Conservation (phyloP, 2,888 invertebrate species). For the Catocala sponsa region DNA sequence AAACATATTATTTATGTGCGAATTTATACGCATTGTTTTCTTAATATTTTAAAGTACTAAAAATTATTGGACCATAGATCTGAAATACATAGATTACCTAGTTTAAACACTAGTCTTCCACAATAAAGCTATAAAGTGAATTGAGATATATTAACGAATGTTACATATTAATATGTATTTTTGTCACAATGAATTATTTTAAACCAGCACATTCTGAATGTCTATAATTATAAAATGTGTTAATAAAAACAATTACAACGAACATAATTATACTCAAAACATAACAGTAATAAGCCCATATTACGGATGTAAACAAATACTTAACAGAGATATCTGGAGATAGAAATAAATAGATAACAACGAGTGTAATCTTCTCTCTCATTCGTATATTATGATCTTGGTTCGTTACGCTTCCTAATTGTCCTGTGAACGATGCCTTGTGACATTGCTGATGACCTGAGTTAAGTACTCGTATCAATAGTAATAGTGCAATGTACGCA, state of each 20-base stretch:
- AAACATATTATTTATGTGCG: too few relatives aligned
- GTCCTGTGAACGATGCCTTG: slow-evolving; percentile 11
- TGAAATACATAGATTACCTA: too few relatives aligned
- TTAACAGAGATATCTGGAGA: neutral
- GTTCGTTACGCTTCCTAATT: slow-evolving; percentile 36
- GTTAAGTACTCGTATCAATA: slow-evolving; percentile 10
- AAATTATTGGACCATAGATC: too few relatives aligned
- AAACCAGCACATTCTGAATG: too few relatives aligned
- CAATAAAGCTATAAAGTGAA: too few relatives aligned
- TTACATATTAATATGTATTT: too few relatives aligned
- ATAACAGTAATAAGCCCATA: neutral
- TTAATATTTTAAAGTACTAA: too few relatives aligned
- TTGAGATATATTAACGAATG: too few relatives aligned
- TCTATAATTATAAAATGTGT: too few relatives aligned
- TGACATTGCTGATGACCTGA: slow-evolving; percentile 3
- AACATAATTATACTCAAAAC: neutral
- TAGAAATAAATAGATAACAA: slow-evolving; percentile 7
- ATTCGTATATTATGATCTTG: slow-evolving; percentile 23
- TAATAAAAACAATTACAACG: neutral
- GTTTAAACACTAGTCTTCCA: too few relatives aligned
- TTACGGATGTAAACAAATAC: neutral
- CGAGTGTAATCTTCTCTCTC: slow-evolving; percentile 12
- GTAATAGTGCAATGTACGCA: neutral
- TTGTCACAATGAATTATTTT: too few relatives aligned
- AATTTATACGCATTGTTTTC: too few relatives aligned